Evolutionary conservation across 2,888 invertebrate species (phyloP).

Genomic region (Cheilosia vulpina): DNA sequence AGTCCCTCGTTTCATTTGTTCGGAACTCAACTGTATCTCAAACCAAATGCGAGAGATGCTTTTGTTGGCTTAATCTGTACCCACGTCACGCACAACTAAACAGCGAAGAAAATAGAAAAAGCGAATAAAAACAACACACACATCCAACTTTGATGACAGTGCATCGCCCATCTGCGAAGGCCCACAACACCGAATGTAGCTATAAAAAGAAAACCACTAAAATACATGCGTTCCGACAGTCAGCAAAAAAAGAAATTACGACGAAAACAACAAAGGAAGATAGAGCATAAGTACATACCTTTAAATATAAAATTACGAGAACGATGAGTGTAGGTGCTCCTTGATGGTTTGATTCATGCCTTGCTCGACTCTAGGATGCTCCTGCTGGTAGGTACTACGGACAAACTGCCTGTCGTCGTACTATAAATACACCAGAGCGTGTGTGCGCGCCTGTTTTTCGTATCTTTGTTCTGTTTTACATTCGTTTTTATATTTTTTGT

Average conservation of each 20-base stretch:
- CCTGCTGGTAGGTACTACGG: background rate
- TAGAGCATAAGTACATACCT: constrained; percentile 31
- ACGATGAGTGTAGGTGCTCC: constrained; percentile 34
- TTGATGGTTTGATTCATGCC: constrained; percentile 46
- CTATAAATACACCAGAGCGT: constrained; percentile 4
- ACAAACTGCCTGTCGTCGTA: background rate
- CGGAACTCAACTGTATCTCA: constrained; percentile 1
- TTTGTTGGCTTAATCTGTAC: constrained; percentile 38
- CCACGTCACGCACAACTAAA: constrained; percentile 36
- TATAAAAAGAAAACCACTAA: constrained; percentile 1
- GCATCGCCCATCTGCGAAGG: constrained; percentile 45
- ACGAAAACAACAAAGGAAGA: background rate
- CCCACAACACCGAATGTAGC: background rate
- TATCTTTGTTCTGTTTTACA: background rate
- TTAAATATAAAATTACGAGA: constrained; percentile 44
- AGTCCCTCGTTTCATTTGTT: background rate
- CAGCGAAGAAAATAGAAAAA: constrained; percentile 12
- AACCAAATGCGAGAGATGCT: constrained; percentile 29
- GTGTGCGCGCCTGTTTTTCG: background rate
- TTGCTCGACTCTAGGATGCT: constrained; percentile 12
- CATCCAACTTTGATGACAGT: constrained; percentile 47
- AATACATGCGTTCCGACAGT: constrained; percentile 10
- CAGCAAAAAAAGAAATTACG: background rate
- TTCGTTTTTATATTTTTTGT: constrained; percentile 1
- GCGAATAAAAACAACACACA: constrained; percentile 3